A percentile compares a stretch with the other conserved stretches of the same genome.
These are phyloP conservation scores for Philereme vetulata DNA, from an alignment of 2,888 invertebrate species.

Conservation along the genomic window DNA sequence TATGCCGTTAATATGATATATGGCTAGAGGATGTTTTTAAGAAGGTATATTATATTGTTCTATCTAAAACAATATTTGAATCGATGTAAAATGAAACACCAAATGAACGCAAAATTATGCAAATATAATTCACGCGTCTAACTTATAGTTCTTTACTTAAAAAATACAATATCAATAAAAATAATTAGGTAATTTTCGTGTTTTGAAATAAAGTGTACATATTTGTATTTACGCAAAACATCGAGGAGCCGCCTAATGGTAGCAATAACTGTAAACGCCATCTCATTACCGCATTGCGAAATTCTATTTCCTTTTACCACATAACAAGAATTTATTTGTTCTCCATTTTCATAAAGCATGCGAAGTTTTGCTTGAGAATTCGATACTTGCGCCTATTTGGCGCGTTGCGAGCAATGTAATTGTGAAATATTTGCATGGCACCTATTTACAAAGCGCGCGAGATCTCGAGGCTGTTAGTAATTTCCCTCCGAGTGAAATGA, in stretches of 20 bases:
- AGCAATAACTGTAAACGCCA: conserved; percentile 64
- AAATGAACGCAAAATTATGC: conserved; percentile 11
- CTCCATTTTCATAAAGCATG: conserved; percentile 71
- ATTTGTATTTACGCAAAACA: conserved; percentile 55
- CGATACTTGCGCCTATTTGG: conserved; percentile 58
- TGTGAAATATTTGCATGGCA: conserved; percentile 59
- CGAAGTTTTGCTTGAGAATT: conserved; percentile 55
- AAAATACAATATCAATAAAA: conserved; percentile 32
- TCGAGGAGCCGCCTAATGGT: conserved; percentile 58
- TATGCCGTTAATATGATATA: conserved; percentile 32
- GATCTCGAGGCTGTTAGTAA: conserved; percentile 46
- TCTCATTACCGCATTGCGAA: conserved; percentile 68
- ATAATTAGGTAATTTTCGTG: conserved; percentile 35
- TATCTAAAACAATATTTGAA: conserved; percentile 33
- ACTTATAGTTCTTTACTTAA: conserved; percentile 1
- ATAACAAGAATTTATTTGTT: conserved; percentile 76
- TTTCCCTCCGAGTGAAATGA: conserved; percentile 45
- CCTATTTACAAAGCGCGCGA: conserved; percentile 39
- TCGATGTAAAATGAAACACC: conserved; percentile 2
- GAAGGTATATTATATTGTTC: conserved; percentile 36
- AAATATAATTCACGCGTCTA: conserved; percentile 3
- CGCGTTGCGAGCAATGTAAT: conserved; percentile 58
- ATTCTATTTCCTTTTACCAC: conserved; percentile 67
- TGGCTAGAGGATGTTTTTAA: conserved; percentile 34
- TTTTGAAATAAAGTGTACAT: conserved; percentile 41